phyloP scores from a whole-genome alignment of 2,888 invertebrate species.

The Epinotia ramella region DNA sequence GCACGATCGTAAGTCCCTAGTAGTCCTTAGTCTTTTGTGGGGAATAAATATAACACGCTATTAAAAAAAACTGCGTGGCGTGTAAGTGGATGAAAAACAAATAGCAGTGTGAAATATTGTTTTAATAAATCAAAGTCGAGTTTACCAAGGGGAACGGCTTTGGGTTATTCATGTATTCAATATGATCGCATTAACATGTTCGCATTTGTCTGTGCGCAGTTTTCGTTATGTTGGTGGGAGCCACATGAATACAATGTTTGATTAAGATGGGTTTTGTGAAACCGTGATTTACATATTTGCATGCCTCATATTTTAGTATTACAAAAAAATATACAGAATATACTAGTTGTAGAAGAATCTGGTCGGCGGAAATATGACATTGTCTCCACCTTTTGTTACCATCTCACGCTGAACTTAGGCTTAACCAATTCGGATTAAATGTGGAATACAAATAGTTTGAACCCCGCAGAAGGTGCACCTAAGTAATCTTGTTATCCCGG shows the following conservation, averaged over 20 bases:
- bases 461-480: too few relatives aligned
- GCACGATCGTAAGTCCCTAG: slow-evolving; percentile 54
- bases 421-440: too few relatives aligned
- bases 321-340: neutral
- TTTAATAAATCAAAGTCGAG: slow-evolving; percentile 43
- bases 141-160: slow-evolving; percentile 30
- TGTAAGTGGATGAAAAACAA: slow-evolving; percentile 42
- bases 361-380: too few relatives aligned
- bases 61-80: slow-evolving; percentile 32
- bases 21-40: slow-evolving; percentile 42
- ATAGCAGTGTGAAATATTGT: slow-evolving; percentile 39
- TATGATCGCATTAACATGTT: slow-evolving; percentile 36
- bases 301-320: neutral
- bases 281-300: slow-evolving; percentile 13
- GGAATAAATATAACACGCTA: slow-evolving; percentile 29
- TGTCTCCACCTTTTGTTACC: neutral
- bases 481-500: too few relatives aligned
- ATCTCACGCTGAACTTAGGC: too few relatives aligned
- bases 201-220: slow-evolving; percentile 30
- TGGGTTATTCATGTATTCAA: slow-evolving; percentile 40
- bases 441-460: too few relatives aligned
- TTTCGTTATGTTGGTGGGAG: slow-evolving; percentile 6
- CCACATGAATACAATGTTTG: neutral
- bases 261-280: neutral
- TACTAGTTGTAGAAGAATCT: too few relatives aligned